These are phyloP conservation scores for Gymnosoma rotundatum DNA, from an alignment of 2,888 invertebrate genomes.

Conservation along the genomic window DNA sequence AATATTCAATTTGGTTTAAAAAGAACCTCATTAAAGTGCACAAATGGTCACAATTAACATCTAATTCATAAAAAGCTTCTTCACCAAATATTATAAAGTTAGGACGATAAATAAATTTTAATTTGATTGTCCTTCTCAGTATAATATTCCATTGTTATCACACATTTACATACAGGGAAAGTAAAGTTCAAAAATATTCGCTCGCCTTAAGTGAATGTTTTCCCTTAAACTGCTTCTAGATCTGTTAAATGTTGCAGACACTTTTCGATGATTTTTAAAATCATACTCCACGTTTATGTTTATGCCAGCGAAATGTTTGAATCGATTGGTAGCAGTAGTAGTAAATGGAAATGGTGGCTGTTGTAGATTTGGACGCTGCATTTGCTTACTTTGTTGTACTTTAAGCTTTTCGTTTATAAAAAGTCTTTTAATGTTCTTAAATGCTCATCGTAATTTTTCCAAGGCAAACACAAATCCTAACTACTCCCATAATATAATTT, in stretches of 20 bases:
- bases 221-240: conserved; percentile 37
- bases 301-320: conserved; percentile 14
- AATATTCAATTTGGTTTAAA: too few relatives aligned
- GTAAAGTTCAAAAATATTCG: conserved; percentile 26
- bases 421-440: conserved; percentile 80
- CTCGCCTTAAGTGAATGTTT: conserved; percentile 30
- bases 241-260: conserved; percentile 46
- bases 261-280: conserved; percentile 61
- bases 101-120: background rate
- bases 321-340: conserved; percentile 8
- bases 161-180: background rate
- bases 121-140: conserved; percentile 31
- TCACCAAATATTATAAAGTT: too few relatives aligned
- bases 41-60: too few relatives aligned
- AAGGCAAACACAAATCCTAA: conserved; percentile 49
- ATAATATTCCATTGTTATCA: conserved; percentile 16
- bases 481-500: conserved; percentile 55
- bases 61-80: too few relatives aligned
- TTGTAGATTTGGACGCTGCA: conserved; percentile 43
- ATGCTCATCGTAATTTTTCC: conserved; percentile 82
- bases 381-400: conserved; percentile 61
- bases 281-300: conserved; percentile 36
- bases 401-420: conserved; percentile 65
- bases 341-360: background rate
- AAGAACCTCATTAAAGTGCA: too few relatives aligned